A percentile compares a stretch with the other conserved stretches of the same genome.
Conservation (phyloP, 1,140 invertebrate species). For the Heliconius melpomene region DNA sequence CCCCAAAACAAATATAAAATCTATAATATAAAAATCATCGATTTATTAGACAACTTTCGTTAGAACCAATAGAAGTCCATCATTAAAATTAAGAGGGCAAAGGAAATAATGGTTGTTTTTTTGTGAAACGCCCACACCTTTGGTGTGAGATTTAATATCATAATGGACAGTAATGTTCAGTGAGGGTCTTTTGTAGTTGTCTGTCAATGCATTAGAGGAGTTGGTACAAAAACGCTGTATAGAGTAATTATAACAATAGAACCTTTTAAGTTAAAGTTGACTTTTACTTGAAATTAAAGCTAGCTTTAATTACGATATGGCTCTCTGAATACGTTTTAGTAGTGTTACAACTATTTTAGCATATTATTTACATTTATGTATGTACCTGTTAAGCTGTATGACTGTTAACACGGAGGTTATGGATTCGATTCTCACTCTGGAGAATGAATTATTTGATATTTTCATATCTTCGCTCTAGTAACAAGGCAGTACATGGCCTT, state of each 20-base stretch:
- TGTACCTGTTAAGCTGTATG: not conserved
- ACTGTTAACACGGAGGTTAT: too few relatives aligned
- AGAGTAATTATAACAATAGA: slow-evolving; percentile 25
- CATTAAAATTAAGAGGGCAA: slow-evolving; percentile 43
- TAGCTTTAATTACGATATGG: not conserved
- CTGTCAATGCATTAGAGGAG: slow-evolving; percentile 44
- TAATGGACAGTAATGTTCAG: slow-evolving; percentile 48
- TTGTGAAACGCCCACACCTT: slow-evolving; percentile 36
- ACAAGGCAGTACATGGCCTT: too few relatives aligned
- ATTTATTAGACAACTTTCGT: not conserved
- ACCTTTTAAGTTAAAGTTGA: slow-evolving; percentile 17
- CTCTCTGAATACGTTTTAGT: not conserved
- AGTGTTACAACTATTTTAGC: not conserved
- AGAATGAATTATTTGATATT: too few relatives aligned
- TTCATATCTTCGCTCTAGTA: too few relatives aligned
- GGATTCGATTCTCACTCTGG: too few relatives aligned
- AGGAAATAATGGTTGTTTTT: slow-evolving; percentile 42
- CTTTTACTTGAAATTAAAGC: not conserved
- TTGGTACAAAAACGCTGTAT: slow-evolving; percentile 21
- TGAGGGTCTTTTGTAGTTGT: slow-evolving; percentile 41
- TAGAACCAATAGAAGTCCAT: slow-evolving; percentile 33
- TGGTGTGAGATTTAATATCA: slow-evolving; percentile 52
- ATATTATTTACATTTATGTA: not conserved
- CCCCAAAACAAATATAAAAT: too few relatives aligned
- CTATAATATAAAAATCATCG: not conserved